phyloP scores from a whole-genome alignment of 1,140 invertebrate species.

The Zaprionus camerounensis region DNA sequence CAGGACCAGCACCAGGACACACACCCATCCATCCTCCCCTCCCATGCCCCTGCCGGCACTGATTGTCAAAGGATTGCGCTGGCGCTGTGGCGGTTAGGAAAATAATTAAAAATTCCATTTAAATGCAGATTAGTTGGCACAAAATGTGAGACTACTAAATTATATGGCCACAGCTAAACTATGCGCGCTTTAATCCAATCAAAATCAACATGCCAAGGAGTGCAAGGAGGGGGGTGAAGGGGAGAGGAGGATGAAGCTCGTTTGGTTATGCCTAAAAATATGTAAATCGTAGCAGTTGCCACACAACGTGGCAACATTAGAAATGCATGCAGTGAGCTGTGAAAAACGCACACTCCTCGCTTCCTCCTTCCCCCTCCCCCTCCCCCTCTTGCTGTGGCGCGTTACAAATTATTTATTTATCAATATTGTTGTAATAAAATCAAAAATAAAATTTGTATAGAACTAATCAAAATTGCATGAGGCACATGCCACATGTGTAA shows the following conservation, averaged over 20 bases:
- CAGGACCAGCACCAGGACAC: slow-evolving; percentile 26
- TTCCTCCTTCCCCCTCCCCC: too few species aligned
- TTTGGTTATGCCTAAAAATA: slow-evolving; percentile 66
- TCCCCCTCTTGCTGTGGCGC: background rate
- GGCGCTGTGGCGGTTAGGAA: slow-evolving; percentile 62
- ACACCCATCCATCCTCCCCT: background rate
- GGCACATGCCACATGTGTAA: slow-evolving; percentile 25
- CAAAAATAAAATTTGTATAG: slow-evolving; percentile 68
- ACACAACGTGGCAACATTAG: slow-evolving; percentile 41
- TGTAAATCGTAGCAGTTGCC: slow-evolving; percentile 55
- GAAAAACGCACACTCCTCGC: slow-evolving; percentile 8
- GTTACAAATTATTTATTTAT: slow-evolving; percentile 62
- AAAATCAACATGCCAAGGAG: slow-evolving; percentile 48
- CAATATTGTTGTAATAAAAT: slow-evolving; percentile 69
- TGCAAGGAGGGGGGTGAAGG: background rate
- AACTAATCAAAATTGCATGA: slow-evolving; percentile 69
- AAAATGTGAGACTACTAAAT: slow-evolving; percentile 72
- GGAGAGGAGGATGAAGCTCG: background rate
- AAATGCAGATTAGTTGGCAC: slow-evolving; percentile 79
- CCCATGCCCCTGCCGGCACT: slow-evolving; percentile 46
- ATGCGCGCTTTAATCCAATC: slow-evolving; percentile 59
- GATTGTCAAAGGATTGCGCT: slow-evolving; percentile 77
- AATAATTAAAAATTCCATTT: slow-evolving; percentile 83
- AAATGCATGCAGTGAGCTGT: slow-evolving; percentile 63
- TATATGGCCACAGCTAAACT: slow-evolving; percentile 58